These are phyloP conservation scores for Pelobates cultripes DNA, from an alignment of 2,797 vertebrate species.

Conservation along the genomic window DNA sequence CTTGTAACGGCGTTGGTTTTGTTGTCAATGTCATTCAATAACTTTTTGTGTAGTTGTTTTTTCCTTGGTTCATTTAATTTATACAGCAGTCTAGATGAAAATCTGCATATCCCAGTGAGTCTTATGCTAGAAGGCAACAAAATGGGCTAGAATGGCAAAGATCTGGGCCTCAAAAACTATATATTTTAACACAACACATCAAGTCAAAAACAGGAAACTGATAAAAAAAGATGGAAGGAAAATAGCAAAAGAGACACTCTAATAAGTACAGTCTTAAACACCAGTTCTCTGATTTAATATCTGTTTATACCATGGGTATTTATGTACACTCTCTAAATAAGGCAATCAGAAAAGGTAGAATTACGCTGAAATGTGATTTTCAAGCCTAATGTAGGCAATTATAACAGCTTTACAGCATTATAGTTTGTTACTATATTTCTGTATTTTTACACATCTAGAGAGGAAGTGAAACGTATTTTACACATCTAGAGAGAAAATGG, in stretches of 20 bases:
- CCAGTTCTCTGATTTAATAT: conserved; percentile 59
- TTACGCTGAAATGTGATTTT: conserved; percentile 24
- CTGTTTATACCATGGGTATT: conserved; percentile 43
- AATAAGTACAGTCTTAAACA: conserved; percentile 65
- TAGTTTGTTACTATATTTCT: conserved; percentile 11
- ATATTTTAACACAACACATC: conserved; percentile 70
- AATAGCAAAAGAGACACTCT: conserved; percentile 69
- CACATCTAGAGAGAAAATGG: not conserved
- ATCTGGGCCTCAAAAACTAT: conserved; percentile 67
- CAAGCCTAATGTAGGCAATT: conserved; percentile 56
- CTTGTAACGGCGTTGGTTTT: conserved; percentile 61
- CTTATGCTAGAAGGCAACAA: conserved; percentile 66
- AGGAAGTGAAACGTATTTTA: not conserved
- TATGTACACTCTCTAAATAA: conserved; percentile 50
- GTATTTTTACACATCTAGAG: not conserved
- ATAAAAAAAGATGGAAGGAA: conserved; percentile 76
- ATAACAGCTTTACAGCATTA: conserved; percentile 19
- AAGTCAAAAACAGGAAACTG: conserved; percentile 71
- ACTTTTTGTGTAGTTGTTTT: conserved; percentile 63
- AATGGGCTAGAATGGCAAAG: conserved; percentile 70
- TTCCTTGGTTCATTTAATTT: conserved; percentile 69
- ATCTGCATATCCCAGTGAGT: conserved; percentile 65
- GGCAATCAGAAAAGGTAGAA: conserved; percentile 47
- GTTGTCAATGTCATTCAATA: conserved; percentile 50
- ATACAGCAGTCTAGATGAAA: conserved; percentile 64